phyloP scores from a whole-genome alignment of 2,888 invertebrate genomes.

The Cylindroiulus punctatus region DNA sequence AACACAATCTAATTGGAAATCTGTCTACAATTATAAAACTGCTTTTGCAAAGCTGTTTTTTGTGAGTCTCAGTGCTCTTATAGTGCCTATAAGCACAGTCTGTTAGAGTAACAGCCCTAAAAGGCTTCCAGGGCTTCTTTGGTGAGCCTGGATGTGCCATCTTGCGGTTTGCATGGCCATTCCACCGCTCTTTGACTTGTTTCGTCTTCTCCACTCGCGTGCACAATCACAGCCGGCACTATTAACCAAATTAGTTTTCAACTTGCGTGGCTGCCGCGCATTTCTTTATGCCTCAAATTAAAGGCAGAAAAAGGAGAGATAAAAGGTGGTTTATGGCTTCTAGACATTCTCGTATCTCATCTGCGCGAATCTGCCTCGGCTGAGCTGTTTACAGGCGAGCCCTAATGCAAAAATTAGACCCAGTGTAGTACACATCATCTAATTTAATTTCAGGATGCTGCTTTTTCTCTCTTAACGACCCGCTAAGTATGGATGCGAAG shows the following conservation, averaged over 20 bases:
- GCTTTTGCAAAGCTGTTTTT: no score
- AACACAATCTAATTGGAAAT: no score
- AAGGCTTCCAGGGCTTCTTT: no score
- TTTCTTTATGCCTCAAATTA: slow-evolving; percentile 31
- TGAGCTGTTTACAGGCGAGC: slow-evolving; percentile 16
- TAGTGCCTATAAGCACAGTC: no score
- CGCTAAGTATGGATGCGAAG: slow-evolving; percentile 8
- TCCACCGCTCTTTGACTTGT: background rate
- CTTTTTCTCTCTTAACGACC: slow-evolving; percentile 10
- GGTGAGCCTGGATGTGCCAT: background rate
- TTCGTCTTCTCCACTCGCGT: background rate
- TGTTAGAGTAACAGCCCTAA: no score
- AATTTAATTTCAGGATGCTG: slow-evolving; percentile 38
- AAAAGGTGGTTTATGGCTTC: slow-evolving; percentile 38
- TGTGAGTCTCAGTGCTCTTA: no score
- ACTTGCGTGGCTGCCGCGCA: slow-evolving; percentile 27
- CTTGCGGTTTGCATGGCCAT: background rate
- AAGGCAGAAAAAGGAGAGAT: slow-evolving; percentile 31
- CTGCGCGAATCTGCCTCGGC: background rate
- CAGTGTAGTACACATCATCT: slow-evolving; percentile 24
- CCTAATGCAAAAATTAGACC: slow-evolving; percentile 42
- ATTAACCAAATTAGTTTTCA: slow-evolving; percentile 37
- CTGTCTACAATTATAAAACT: no score
- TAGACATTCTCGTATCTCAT: slow-evolving; percentile 25
- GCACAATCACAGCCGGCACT: slow-evolving; percentile 23